Conservation (phyloP, 1,140 invertebrate genomes). For the Battus philenor region DNA sequence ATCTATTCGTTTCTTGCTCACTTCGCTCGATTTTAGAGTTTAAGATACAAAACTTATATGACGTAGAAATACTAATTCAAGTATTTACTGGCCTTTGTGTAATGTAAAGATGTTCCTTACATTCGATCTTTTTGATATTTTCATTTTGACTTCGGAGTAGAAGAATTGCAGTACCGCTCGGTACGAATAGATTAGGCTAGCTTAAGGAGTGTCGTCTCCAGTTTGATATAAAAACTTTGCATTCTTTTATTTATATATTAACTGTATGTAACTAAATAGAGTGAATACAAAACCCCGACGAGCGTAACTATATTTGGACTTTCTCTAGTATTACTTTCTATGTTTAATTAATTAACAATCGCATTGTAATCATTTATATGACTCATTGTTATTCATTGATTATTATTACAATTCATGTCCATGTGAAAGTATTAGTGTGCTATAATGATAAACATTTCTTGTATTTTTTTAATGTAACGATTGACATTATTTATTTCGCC, state of each 20-base stretch:
- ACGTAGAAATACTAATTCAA: slow-evolving; percentile 61
- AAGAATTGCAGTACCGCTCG: slow-evolving; percentile 42
- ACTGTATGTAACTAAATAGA: slow-evolving; percentile 42
- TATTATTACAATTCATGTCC: slow-evolving; percentile 38
- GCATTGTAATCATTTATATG: slow-evolving; percentile 33
- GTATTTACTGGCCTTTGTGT: slow-evolving; percentile 68
- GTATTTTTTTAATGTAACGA: slow-evolving; percentile 38
- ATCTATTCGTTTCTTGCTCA: slow-evolving; percentile 51
- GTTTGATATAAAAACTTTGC: slow-evolving; percentile 38
- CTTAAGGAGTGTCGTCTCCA: slow-evolving; percentile 63
- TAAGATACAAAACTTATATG: slow-evolving; percentile 57
- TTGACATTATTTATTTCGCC: slow-evolving; percentile 60
- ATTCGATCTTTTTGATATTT: slow-evolving; percentile 39
- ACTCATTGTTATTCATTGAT: slow-evolving; percentile 36
- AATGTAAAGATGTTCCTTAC: slow-evolving; percentile 57
- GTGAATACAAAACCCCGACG: slow-evolving; percentile 56
- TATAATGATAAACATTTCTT: slow-evolving; percentile 13
- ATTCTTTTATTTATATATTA: slow-evolving; percentile 30
- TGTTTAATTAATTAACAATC: slow-evolving; percentile 30
- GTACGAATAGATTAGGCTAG: slow-evolving; percentile 57
- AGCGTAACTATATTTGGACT: slow-evolving; percentile 28
- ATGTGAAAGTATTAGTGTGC: slow-evolving; percentile 44
- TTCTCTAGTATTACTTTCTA: slow-evolving; percentile 43
- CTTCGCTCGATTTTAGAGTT: slow-evolving; percentile 52
- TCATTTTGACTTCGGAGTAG: slow-evolving; percentile 30